Evolutionary conservation across 2,113 vertebrate species (phyloP).

Genomic region (Arenaria interpres): DNA sequence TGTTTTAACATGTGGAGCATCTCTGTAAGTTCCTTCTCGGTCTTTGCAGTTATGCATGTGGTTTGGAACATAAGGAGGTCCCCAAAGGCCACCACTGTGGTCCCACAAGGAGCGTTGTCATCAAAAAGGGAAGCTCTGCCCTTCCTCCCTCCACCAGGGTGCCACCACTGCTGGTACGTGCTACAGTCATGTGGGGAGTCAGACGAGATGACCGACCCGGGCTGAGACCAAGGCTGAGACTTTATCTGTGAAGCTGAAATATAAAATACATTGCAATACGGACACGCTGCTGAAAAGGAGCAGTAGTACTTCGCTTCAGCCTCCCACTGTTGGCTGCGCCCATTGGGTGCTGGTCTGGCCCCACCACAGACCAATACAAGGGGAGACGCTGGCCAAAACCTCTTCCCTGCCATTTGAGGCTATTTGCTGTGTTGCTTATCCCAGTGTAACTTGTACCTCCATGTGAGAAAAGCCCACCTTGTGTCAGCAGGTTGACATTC

Average conservation of each 20-base stretch:
- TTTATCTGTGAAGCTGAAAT: not conserved
- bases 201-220: not conserved
- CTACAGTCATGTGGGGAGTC: accelerated
- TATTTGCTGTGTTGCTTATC: not conserved
- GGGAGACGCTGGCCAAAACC: not conserved
- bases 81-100: not conserved
- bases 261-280: not conserved
- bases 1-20: not conserved
- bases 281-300: not conserved
- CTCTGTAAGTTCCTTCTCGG: not conserved
- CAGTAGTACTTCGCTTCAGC: not conserved
- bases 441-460: not conserved
- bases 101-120: not conserved
- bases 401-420: not conserved
- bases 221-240: not conserved
- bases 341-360: not conserved
- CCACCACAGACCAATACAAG: not conserved
- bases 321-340: not conserved
- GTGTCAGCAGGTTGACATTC: not conserved
- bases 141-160: not conserved
- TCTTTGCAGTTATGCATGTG: not conserved
- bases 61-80: not conserved
- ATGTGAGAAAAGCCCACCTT: not conserved
- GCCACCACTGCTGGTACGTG: accelerated
- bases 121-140: not conserved